A percentile compares a stretch with the other conserved stretches of the same genome.
These are phyloP conservation scores for Musca domestica DNA, from an alignment of 1,140 invertebrate species.

Conservation along the genomic window DNA sequence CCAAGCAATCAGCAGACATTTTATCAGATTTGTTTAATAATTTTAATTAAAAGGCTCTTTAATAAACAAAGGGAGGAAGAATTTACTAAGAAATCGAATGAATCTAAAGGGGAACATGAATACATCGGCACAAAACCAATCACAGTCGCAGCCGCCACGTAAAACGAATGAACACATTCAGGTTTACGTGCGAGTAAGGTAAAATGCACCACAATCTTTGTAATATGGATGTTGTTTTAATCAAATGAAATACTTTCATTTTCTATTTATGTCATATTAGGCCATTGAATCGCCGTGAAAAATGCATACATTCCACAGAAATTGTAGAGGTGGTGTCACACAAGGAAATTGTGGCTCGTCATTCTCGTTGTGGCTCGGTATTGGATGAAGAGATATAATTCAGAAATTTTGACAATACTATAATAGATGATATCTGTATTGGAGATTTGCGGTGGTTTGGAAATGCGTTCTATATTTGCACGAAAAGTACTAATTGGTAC, in stretches of 20 bases:
- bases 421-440: too few relatives aligned
- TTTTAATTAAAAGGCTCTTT: too few relatives aligned
- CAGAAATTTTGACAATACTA: too few relatives aligned
- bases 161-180: constrained; percentile 75
- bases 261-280: constrained; percentile 55
- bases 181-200: constrained; percentile 84
- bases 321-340: constrained; percentile 69
- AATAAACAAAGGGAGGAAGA: background rate
- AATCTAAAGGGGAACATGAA: constrained; percentile 6
- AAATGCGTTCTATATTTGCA: too few relatives aligned
- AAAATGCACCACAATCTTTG: constrained; percentile 29
- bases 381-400: too few relatives aligned
- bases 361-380: too few relatives aligned
- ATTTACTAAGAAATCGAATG: background rate
- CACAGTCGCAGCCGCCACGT: background rate
- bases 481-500: too few relatives aligned
- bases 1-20: too few relatives aligned
- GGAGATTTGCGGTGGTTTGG: too few relatives aligned
- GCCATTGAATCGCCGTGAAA: constrained; percentile 74
- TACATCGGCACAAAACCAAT: constrained; percentile 5
- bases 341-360: constrained; percentile 72
- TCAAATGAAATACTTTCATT: constrained; percentile 12
- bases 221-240: too few relatives aligned
- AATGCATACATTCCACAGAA: constrained; percentile 64
- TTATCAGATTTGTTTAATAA: too few relatives aligned